Conservation (phyloP, 1,140 invertebrate genomes). For the Pentalonia nigronervosa region DNA sequence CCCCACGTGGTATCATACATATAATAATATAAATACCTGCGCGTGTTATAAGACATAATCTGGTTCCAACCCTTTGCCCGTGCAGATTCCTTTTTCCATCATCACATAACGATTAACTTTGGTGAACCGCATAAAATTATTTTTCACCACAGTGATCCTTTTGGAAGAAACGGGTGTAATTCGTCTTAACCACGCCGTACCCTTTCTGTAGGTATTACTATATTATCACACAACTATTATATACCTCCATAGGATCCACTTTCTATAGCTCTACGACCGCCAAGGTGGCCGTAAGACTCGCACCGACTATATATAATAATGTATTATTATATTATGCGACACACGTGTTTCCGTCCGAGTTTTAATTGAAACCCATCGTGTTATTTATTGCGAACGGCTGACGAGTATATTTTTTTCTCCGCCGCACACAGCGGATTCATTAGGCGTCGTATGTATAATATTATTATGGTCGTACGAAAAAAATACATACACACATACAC, state of each 20-base stretch:
- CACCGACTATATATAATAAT: not conserved
- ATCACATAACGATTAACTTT: no score
- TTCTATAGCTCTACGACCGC: not conserved
- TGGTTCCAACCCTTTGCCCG: no score
- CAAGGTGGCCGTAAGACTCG: not conserved
- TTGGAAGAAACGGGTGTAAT: no score
- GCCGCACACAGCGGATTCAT: not conserved
- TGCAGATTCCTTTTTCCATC: no score
- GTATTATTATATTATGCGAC: not conserved
- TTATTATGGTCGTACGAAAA: constrained; percentile 13
- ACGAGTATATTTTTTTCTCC: constrained; percentile 16
- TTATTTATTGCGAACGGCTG: constrained; percentile 20
- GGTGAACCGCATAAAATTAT: no score
- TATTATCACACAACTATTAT: not conserved
- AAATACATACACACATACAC: not conserved
- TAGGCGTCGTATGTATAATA: not conserved
- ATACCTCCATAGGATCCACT: not conserved
- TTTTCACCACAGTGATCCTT: no score
- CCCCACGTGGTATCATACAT: no score
- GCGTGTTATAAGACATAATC: no score
- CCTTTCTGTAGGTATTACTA: no score
- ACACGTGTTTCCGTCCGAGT: not conserved
- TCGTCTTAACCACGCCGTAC: no score
- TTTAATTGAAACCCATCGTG: not conserved
- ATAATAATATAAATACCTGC: no score